Evolutionary conservation across 2,113 vertebrate species (phyloP), one percentile per base, ranked within the genome.

Genomic region (Asarcornis scutulata): DNA sequence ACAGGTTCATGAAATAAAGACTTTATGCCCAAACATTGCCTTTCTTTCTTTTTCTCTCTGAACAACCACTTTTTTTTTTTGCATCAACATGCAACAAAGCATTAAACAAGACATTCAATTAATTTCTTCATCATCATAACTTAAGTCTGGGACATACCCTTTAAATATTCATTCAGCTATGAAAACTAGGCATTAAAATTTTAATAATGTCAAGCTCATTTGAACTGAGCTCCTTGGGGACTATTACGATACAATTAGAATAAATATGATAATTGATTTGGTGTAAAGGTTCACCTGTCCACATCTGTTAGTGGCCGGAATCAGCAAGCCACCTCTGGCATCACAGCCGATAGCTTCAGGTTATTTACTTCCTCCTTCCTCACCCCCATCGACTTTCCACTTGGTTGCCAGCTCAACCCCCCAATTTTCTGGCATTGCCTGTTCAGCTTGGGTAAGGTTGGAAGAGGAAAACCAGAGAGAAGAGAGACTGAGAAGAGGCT

Each of bases 161-260:
- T 98, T 98, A 98, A 98, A 98, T 98, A 98, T 98, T 98, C 98
- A 98, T 98, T 98, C 98, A 98, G 98, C 98, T 98, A 98, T 98
- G 98, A 98, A 98, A 98, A 98, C 98, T 97, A 97, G 98, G 98
- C 98, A 98, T 98, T 98, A 98, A 98, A 98, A 98, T 98, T 98
- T 98, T 98, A 98, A 98, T 98, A 98, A 98, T 98, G 98, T 98
- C 98, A 98, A 98, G 98, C 98, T 98, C 98, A 98, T 98, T 98
- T 98, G 98, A 98, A 98, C 98, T 93, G 94, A 97, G 95, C 96
- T 98, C 98, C 98, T 97, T 95, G 96, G 98, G 98, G 98, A 98
- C 97, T 96, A 98, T 98, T 98, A 98, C 56, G 80, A 98, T 98
- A 98, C 98, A 98, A 98, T 98, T 98, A 98, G 97, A 98, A 98